Percentiles rank a stretch among this genome's conserved stretches.
Conservation (phyloP, 2,797 vertebrate genomes). For the Cynodonichthys magdalenae region DNA sequence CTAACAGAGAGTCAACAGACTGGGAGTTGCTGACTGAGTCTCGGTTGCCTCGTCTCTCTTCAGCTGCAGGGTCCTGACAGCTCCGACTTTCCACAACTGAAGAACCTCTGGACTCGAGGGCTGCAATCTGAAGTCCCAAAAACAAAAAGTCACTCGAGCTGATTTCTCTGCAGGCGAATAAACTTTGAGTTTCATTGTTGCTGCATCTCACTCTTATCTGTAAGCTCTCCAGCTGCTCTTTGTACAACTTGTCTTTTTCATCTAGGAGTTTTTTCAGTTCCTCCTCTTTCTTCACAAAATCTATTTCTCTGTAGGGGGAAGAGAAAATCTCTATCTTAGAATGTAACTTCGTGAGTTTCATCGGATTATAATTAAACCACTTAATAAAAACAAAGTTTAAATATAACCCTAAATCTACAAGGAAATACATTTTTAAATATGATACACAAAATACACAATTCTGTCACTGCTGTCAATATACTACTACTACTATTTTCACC, state of each 20-base stretch:
- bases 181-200: conserved; percentile 3
- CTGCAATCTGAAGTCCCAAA: conserved; percentile 70
- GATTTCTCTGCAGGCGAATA: conserved; percentile 15
- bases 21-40: conserved; percentile 64
- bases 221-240: conserved; percentile 83
- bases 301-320: conserved; percentile 85
- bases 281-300: conserved; percentile 91
- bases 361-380: not conserved
- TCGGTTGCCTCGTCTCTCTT: conserved; percentile 54
- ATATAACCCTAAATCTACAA: too few species aligned
- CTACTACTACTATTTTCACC: too few species aligned
- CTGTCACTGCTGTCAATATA: too few species aligned
- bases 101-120: conserved; percentile 80
- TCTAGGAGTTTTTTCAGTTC: conserved; percentile 84
- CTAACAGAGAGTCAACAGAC: conserved; percentile 75
- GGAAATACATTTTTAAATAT: too few species aligned
- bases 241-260: conserved; percentile 86
- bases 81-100: conserved; percentile 37
- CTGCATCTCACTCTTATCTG: conserved; percentile 82
- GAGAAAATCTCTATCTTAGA: conserved; percentile 25
- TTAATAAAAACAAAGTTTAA: not conserved
- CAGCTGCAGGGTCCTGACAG: conserved; percentile 39
- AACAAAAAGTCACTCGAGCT: conserved; percentile 30
- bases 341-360: conserved; percentile 22
- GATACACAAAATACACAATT: too few species aligned